phyloP scores from a whole-genome alignment of 2,113 vertebrate genomes.

The Mobula birostris region DNA sequence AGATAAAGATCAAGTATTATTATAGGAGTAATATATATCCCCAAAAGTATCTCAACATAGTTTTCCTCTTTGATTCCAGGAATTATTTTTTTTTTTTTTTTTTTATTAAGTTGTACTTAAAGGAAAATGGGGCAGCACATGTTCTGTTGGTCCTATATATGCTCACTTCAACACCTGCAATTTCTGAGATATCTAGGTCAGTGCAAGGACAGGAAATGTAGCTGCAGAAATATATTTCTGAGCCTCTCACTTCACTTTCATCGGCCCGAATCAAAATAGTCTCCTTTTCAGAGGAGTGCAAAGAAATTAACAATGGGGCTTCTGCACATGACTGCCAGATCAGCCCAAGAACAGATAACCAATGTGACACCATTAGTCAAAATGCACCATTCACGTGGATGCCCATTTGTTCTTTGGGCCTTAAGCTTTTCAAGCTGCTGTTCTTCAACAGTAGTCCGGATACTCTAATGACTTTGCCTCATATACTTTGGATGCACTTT shows the following conservation, averaged over 20 bases:
- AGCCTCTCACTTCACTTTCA: not conserved
- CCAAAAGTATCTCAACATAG: not conserved
- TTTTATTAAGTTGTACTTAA: not conserved
- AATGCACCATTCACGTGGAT: not conserved
- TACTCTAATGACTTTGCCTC: not conserved
- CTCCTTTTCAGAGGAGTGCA: not conserved
- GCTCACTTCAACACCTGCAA: not conserved
- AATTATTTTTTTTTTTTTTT: not conserved
- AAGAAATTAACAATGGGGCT: not conserved
- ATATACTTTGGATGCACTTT: not conserved
- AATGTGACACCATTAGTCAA: no score
- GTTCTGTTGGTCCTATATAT: not conserved
- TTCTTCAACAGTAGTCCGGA: not conserved
- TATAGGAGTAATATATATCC: not conserved
- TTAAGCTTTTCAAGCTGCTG: not conserved
- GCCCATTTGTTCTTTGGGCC: not conserved
- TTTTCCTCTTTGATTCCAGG: not conserved
- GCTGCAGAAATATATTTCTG: not conserved
- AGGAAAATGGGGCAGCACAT: not conserved
- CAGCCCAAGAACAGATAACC: not conserved
- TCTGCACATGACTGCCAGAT: not conserved
- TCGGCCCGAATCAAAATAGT: not conserved
- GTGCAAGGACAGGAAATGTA: not conserved
- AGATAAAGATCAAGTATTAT: not conserved
- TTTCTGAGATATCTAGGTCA: not conserved